Conservation (phyloP, 2,888 invertebrate genomes). For the Gandaritis pyraliata region DNA sequence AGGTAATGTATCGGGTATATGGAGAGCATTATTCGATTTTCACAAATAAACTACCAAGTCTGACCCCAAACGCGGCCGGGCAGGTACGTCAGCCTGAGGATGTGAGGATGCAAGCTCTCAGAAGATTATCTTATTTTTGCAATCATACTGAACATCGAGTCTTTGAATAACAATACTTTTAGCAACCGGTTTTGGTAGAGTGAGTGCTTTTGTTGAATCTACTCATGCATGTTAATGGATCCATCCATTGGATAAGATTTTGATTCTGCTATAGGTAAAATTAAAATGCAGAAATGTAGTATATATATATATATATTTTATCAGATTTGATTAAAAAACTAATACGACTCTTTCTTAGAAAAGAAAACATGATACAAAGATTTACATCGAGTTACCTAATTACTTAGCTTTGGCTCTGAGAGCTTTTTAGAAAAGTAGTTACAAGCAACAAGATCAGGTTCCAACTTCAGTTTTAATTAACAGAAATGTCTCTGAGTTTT, state of each 20-base stretch:
- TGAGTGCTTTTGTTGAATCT: background rate
- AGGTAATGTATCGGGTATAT: conserved; percentile 69
- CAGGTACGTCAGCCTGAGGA: conserved; percentile 13
- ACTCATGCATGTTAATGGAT: conserved; percentile 1
- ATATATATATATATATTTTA: no score
- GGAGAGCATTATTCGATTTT: conserved; percentile 63
- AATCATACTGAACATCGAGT: conserved; percentile 15
- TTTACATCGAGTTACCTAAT: conserved; percentile 26
- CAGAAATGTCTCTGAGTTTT: conserved; percentile 68
- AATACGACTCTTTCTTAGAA: no score
- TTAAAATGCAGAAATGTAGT: background rate
- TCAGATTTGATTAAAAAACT: no score
- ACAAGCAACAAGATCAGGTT: conserved; percentile 60
- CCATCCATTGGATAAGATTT: background rate
- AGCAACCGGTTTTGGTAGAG: conserved; percentile 3
- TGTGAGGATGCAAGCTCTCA: conserved; percentile 24
- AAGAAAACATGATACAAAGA: conserved; percentile 22
- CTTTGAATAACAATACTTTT: conserved; percentile 21
- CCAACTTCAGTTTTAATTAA: conserved; percentile 70
- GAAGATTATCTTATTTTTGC: conserved; percentile 28
- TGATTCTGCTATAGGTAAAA: background rate
- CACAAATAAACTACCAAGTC: conserved; percentile 57
- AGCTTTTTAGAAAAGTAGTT: conserved; percentile 22
- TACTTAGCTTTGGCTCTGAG: conserved; percentile 17
- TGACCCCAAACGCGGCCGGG: conserved; percentile 26